phyloP scores from a whole-genome alignment of 53 echinoderm and acorn worm species.

The Mesocentrotus franciscanus region DNA sequence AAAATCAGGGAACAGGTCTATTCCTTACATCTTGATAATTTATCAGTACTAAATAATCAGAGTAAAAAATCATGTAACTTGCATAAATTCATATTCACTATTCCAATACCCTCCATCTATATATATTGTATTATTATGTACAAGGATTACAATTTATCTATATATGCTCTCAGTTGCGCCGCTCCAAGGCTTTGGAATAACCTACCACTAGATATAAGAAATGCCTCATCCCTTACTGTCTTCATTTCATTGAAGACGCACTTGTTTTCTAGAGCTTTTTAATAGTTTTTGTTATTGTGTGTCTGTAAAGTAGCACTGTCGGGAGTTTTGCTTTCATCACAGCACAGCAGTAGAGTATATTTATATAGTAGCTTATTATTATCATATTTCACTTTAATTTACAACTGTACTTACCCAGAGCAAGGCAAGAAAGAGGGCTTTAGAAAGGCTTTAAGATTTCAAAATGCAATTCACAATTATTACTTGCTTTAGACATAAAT shows the following conservation, averaged over 20 bases:
- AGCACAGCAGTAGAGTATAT: too few species aligned
- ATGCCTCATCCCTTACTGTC: too few species aligned
- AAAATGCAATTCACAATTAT: neutral
- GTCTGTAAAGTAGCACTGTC: too few species aligned
- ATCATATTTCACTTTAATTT: neutral
- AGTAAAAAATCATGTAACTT: neutral
- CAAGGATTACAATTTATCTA: neutral
- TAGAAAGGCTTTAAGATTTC: neutral
- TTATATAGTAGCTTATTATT: too few species aligned
- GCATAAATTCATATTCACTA: neutral
- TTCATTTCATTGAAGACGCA: too few species aligned
- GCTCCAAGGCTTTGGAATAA: too few species aligned
- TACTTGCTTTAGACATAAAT: neutral
- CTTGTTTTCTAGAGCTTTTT: too few species aligned
- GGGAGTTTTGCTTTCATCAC: too few species aligned
- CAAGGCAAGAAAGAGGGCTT: neutral
- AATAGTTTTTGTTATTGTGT: too few species aligned
- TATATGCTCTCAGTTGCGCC: too few species aligned
- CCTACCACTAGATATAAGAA: too few species aligned
- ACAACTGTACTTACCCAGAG: neutral
- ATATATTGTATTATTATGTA: neutral
- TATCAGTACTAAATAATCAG: slow-evolving; percentile 11
- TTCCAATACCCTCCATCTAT: neutral
- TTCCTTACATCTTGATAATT: neutral
- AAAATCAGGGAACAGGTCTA: too few species aligned